These are phyloP conservation scores for Siniperca undulata DNA, from an alignment of 2,797 vertebrate species.

Conservation along the genomic window DNA sequence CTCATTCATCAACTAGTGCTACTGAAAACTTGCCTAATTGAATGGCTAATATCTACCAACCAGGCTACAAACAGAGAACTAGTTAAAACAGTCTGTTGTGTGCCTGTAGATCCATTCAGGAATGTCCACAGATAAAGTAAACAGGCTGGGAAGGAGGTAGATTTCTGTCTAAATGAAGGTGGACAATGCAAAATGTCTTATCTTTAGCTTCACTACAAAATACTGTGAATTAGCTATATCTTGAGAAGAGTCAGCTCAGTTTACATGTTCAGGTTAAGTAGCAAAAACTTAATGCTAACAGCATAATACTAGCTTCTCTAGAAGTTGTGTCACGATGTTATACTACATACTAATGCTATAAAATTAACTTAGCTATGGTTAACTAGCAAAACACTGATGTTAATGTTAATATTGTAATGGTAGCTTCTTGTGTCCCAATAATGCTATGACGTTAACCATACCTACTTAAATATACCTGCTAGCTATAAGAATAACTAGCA, in stretches of 20 bases:
- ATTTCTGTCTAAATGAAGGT: not conserved
- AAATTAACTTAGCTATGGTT: not conserved
- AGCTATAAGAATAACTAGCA: not conserved
- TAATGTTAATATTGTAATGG: not conserved
- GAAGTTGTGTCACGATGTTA: too few relatives aligned
- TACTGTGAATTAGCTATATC: too few relatives aligned
- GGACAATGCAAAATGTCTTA: not conserved
- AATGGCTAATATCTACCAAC: not conserved
- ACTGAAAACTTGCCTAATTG: not conserved
- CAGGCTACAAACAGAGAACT: not conserved
- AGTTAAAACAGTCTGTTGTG: not conserved
- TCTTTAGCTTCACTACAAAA: not conserved
- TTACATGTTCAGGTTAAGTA: not conserved
- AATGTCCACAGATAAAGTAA: not conserved
- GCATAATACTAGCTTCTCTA: not conserved
- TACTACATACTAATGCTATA: not conserved
- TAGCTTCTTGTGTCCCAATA: not conserved
- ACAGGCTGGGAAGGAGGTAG: not conserved
- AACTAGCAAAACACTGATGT: not conserved
- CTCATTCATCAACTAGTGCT: not conserved
- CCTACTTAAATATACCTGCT: not conserved
- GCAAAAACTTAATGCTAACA: not conserved
- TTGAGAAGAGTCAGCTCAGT: not conserved
- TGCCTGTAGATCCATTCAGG: not conserved
- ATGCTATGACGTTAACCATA: not conserved